Base-by-base conservation (phyloP, 2,888 invertebrate genomes). In the Chymomyza amoena region DNA sequence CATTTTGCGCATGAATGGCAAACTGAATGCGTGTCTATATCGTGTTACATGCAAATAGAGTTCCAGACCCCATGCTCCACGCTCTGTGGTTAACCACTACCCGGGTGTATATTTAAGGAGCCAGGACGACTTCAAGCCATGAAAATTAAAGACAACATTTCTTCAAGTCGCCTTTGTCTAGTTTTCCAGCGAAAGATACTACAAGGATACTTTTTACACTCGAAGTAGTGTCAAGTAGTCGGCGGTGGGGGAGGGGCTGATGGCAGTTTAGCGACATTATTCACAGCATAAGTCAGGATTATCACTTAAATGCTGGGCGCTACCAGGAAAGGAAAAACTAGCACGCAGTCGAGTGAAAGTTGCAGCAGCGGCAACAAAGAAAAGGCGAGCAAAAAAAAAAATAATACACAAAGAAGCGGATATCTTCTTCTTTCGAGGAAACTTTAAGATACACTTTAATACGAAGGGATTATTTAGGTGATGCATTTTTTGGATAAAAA, bases 211-310 rank as follows among this genome's bases (percentile, higher is more conserved):
- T 32, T 32, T 32, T 32, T 32, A 15, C 20, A 3, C 54, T 13
- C 6, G 15, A 18, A 18, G 54, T n/a, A 32, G 59, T 59, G n/a
- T 59, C 32, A 52, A 57, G 54, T 50, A 57, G 39, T 50, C n/a
- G n/a, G n/a, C n/a, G n/a, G n/a, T n/a, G n/a, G n/a, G 64, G 52
- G 25, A 20, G 15, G 15, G 45, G 54, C 28, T 18, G 20, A 18
- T 28, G 69, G 70, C 77, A 86, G 86, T 86, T 87, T 79, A 84
- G 77, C 75, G 75, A 87, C 78, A 84, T 86, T 87, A 79, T 84
- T 72, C 74, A 75, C 76, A 86, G 86, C 84, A 87, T 78, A 86
- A 88, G 88, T 88, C 84, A 73, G 86, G 84, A 84, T 86, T 86
- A 83, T 83, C 84, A 84, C 87, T 84, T 84, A 84, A 81, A 61